Conservation (phyloP, 2,113 vertebrate genomes). For the Apaloderma vittatum region DNA sequence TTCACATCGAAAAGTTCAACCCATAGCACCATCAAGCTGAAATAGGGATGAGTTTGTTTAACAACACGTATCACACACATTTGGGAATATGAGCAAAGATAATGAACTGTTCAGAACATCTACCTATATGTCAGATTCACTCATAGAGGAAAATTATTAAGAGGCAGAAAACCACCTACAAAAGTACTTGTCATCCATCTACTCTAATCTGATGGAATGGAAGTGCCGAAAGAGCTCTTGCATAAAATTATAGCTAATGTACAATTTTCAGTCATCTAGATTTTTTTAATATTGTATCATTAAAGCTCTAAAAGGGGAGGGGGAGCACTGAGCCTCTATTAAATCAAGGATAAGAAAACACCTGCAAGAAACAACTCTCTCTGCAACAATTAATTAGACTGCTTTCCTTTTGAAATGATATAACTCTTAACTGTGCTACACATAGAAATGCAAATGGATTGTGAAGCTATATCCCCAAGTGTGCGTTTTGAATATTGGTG, state of each 20-base stretch:
- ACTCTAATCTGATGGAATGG: constrained; percentile 61
- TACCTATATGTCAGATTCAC: constrained; percentile 48
- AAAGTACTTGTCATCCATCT: constrained; percentile 71
- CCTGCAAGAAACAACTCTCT: constrained; percentile 50
- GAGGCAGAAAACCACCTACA: constrained; percentile 62
- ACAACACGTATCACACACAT: constrained; percentile 1
- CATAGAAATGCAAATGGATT: constrained; percentile 63
- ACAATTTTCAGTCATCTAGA: constrained; percentile 55
- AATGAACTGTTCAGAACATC: constrained; percentile 62
- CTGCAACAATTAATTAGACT: constrained; percentile 50
- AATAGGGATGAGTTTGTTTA: constrained; percentile 60
- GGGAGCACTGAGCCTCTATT: constrained; percentile 13
- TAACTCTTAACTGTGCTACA: constrained; percentile 23
- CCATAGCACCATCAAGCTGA: constrained; percentile 9
- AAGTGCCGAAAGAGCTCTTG: constrained; percentile 67
- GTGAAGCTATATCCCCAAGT: constrained; percentile 38
- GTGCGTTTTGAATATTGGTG: constrained; percentile 48
- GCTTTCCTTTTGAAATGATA: constrained; percentile 38
- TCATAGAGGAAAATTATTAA: constrained; percentile 44
- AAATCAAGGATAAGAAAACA: constrained; percentile 68
- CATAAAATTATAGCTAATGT: constrained; percentile 70
- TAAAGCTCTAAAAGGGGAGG: constrained; percentile 37
- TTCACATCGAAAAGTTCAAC: constrained; percentile 40
- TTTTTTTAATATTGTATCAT: constrained; percentile 61
- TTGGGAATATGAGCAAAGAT: constrained; percentile 56